phyloP scores from a whole-genome alignment of 2,797 vertebrate species.

The Darevskia nairensis region DNA sequence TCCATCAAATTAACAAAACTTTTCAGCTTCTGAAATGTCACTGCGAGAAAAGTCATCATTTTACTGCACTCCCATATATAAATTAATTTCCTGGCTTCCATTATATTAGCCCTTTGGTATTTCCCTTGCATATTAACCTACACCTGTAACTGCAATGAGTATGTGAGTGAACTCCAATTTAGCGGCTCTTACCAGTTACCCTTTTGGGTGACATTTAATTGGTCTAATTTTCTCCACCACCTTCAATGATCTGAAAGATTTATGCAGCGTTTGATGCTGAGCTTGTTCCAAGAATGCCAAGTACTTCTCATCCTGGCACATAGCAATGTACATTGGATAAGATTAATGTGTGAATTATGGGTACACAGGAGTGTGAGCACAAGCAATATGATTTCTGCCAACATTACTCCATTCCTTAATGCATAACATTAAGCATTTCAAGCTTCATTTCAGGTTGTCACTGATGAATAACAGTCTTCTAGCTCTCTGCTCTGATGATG shows the following conservation, averaged over 20 bases:
- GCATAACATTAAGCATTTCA: constrained; percentile 11
- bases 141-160: neutral
- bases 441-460: neutral
- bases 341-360: neutral
- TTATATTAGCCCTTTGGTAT: constrained; percentile 28
- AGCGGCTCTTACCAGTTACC: neutral
- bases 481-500: neutral
- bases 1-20: neutral
- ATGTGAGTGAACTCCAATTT: neutral
- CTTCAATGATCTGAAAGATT: constrained; percentile 10
- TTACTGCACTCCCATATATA: rapidly evolving
- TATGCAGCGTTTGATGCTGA: neutral
- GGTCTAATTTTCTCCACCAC: constrained; percentile 19
- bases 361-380: neutral
- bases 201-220: constrained; percentile 31
- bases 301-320: neutral
- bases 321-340: rapidly evolving
- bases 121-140: constrained; percentile 28
- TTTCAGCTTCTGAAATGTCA: neutral
- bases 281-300: neutral
- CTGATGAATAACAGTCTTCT: constrained; percentile 18
- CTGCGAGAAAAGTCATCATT: neutral
- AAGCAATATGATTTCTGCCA: constrained; percentile 3
- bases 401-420: constrained; percentile 28
- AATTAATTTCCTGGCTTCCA: neutral